These are phyloP conservation scores for Oscheius sp. DNA, from an alignment of 2,888 invertebrate genomes.

Conservation along the genomic window DNA sequence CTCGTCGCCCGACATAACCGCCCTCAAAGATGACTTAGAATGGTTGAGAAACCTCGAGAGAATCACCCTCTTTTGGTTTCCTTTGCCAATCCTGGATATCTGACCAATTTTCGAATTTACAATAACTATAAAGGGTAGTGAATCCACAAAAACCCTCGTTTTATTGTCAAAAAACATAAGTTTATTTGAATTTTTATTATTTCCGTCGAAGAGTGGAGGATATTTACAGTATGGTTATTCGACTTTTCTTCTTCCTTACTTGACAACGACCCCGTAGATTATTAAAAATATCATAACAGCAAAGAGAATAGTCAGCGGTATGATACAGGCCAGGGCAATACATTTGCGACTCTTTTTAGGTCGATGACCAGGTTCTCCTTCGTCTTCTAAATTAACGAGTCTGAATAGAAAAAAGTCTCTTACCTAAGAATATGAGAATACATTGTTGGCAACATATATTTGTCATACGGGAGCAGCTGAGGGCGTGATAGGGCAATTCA, in stretches of 20 bases:
- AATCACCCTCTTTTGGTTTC: too few species aligned
- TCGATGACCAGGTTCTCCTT: constrained; percentile 1
- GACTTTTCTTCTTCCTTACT: neutral
- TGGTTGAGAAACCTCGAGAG: too few species aligned
- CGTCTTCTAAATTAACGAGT: constrained; percentile 4
- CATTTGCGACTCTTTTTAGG: constrained; percentile 14
- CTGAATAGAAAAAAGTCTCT: neutral
- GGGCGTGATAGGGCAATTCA: constrained; percentile 13
- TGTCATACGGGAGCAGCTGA: constrained; percentile 26
- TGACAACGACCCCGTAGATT: constrained; percentile 23
- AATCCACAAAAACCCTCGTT: too few species aligned
- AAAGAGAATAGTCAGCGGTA: constrained; percentile 4
- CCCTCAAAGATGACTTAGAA: too few species aligned
- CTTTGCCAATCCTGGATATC: too few species aligned
- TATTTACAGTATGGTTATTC: too few species aligned
- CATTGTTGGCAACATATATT: constrained; percentile 13
- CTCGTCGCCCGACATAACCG: too few species aligned
- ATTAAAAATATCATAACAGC: constrained; percentile 21
- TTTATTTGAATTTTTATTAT: too few species aligned
- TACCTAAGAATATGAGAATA: constrained; percentile 23
- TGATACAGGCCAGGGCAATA: constrained; percentile 19
- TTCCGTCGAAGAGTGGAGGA: too few species aligned
- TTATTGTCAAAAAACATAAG: too few species aligned
- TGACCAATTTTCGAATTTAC: too few species aligned
- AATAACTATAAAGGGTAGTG: too few species aligned